Conservation (phyloP, 2,113 vertebrate genomes). For the Porphyrio hochstetteri region DNA sequence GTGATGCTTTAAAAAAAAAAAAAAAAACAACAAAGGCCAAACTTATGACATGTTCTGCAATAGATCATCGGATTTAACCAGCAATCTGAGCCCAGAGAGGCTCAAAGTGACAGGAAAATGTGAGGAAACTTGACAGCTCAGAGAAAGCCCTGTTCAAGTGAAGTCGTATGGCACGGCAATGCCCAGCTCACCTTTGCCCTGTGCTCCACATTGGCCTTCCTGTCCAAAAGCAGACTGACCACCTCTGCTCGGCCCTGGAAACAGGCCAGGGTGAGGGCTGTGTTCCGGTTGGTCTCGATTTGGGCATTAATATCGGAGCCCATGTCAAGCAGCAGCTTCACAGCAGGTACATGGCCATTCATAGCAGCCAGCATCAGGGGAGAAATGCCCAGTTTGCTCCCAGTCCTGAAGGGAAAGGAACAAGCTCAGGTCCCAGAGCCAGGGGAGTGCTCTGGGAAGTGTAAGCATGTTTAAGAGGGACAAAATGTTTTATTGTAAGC, state of each 20-base stretch:
- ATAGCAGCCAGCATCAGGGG: conserved; percentile 98
- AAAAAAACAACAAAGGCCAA: not conserved
- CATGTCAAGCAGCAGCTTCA: conserved; percentile 97
- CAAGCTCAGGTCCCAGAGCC: not conserved
- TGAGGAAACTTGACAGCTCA: not conserved
- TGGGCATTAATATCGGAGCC: conserved; percentile 98
- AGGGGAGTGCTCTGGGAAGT: not conserved
- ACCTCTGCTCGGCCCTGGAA: conserved; percentile 98
- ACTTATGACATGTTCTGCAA: no score
- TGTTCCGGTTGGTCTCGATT: conserved; percentile 98
- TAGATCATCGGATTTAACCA: not conserved
- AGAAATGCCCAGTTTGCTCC: conserved; percentile 97
- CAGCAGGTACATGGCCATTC: conserved; percentile 97
- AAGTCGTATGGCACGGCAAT: not conserved
- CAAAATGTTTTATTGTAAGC: not conserved
- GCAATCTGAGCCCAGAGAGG: not conserved
- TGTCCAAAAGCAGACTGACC: conserved; percentile 95
- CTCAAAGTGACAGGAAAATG: not conserved
- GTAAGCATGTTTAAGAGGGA: not conserved
- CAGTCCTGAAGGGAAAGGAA: conserved; percentile 83
- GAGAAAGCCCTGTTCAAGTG: not conserved
- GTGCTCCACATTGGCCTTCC: conserved; percentile 98
- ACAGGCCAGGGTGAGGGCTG: conserved; percentile 94
- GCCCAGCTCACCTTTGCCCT: conserved; percentile 88
- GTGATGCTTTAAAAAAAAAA: not conserved